These are phyloP conservation scores for Microcebus tavaratra DNA, from an alignment of 2,113 vertebrate species.

Conservation along the genomic window DNA sequence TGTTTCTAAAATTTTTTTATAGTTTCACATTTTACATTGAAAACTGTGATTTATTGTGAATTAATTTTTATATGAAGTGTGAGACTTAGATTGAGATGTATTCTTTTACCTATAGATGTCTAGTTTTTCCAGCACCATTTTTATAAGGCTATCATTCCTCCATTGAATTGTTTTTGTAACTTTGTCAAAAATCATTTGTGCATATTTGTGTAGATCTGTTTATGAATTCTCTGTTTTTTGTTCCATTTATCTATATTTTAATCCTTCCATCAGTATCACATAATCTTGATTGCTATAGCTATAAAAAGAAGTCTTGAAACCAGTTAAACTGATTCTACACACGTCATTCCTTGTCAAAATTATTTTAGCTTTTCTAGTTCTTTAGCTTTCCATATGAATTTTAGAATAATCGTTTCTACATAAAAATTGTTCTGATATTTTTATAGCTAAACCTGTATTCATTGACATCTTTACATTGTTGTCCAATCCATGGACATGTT, in stretches of 20 bases:
- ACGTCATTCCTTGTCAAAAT: neutral
- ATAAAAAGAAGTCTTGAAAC: neutral
- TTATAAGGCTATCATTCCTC: neutral
- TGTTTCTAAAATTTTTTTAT: neutral
- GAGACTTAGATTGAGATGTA: neutral
- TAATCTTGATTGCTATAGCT: neutral
- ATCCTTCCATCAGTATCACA: neutral
- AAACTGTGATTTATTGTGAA: neutral
- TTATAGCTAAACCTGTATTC: neutral
- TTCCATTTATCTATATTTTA: neutral
- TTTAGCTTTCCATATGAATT: constrained; percentile 4
- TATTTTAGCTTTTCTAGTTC: neutral
- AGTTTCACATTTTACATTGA: constrained; percentile 20
- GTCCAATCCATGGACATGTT: neutral
- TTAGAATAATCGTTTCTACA: neutral
- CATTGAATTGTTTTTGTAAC: neutral
- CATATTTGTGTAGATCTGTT: neutral
- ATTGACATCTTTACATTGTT: neutral
- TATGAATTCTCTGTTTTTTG: neutral
- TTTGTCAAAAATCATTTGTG: neutral
- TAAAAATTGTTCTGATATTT: neutral
- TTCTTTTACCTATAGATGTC: neutral
- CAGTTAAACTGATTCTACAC: neutral
- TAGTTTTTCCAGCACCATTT: neutral
- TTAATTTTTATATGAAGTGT: neutral